Evolutionary conservation across 1,140 invertebrate species (phyloP).

Genomic region (Temnothorax curvispinosus): DNA sequence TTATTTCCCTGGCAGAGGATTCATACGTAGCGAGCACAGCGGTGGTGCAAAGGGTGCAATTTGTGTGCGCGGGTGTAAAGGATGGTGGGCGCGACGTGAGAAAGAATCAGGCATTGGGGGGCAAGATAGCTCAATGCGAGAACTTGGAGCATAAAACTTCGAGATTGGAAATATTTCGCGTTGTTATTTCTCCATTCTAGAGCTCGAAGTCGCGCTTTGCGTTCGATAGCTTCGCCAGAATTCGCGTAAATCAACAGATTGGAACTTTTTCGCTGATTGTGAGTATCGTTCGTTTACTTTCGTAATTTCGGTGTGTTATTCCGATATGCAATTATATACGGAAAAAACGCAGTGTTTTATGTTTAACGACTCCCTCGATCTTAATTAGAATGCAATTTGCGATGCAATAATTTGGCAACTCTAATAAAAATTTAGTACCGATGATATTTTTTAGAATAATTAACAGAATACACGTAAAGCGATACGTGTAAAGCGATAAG

Average conservation of each 20-base stretch:
- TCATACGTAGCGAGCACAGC: slow-evolving; percentile 65
- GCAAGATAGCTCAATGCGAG: slow-evolving; percentile 49
- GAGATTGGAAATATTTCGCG: slow-evolving; percentile 73
- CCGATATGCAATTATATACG: not conserved
- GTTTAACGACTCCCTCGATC: not conserved
- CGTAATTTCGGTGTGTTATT: slow-evolving; percentile 22
- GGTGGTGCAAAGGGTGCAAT: not conserved
- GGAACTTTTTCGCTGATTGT: slow-evolving; percentile 55
- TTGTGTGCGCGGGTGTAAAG: not conserved
- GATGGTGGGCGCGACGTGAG: not conserved
- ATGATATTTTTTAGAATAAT: not conserved
- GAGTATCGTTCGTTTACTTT: not conserved
- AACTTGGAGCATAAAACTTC: slow-evolving; percentile 71
- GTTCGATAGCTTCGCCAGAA: not conserved
- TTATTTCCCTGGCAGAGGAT: slow-evolving; percentile 67
- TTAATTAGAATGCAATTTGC: not conserved
- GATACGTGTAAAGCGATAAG: not conserved
- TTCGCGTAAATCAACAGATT: slow-evolving; percentile 66
- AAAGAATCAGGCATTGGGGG: slow-evolving; percentile 35
- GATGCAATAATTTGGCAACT: not conserved
- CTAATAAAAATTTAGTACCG: not conserved
- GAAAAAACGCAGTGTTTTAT: not conserved
- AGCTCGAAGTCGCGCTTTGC: slow-evolving; percentile 16
- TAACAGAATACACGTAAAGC: not conserved
- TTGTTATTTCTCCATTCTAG: slow-evolving; percentile 28